These are phyloP conservation scores for Momotus momota DNA, from an alignment of 2,797 vertebrate species.

Conservation along the genomic window DNA sequence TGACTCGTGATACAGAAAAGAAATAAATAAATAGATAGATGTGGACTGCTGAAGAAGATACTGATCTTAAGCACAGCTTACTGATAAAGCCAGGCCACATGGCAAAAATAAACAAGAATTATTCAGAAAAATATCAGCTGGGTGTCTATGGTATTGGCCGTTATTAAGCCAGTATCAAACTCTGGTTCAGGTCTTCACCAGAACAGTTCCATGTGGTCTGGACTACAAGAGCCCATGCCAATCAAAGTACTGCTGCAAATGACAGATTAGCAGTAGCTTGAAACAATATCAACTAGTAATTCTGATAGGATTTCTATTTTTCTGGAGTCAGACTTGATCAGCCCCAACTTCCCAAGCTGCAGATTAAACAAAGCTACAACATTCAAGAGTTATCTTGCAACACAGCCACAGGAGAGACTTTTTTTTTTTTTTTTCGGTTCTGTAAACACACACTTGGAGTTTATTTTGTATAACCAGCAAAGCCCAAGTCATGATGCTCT, in stretches of 20 bases:
- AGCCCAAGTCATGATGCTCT: neutral
- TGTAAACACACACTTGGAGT: neutral
- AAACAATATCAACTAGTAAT: neutral
- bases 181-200: neutral
- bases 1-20: neutral
- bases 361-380: neutral
- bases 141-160: neutral
- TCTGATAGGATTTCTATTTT: neutral
- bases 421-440: neutral
- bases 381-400: neutral
- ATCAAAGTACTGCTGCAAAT: neutral
- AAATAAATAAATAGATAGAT: neutral
- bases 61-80: neutral
- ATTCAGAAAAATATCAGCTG: neutral
- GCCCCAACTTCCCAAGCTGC: neutral
- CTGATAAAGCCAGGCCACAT: neutral
- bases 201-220: neutral
- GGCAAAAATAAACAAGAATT: neutral
- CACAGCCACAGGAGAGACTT: neutral
- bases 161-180: neutral
- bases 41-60: neutral
- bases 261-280: neutral
- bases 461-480: neutral
- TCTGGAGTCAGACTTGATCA: neutral
- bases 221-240: neutral